Percentiles rank a stretch among this genome's conserved stretches.
phyloP scores from a whole-genome alignment of 2,113 vertebrate species.

The Empidonax alnorum region DNA sequence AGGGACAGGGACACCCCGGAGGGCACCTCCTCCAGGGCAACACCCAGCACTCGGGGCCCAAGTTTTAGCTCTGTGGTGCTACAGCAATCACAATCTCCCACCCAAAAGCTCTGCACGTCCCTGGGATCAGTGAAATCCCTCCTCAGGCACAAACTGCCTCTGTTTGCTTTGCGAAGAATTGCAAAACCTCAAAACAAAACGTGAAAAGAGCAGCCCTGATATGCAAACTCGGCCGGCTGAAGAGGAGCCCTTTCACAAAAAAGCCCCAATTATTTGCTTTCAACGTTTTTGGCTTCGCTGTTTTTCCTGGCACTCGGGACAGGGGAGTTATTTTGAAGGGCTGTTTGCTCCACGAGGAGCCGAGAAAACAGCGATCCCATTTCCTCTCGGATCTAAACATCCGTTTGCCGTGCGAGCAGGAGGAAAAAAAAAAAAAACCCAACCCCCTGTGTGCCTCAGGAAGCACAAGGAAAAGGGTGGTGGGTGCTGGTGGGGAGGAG shows the following conservation, averaged over 20 bases:
- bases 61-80: accelerated
- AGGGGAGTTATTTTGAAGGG: slow-evolving; percentile 44
- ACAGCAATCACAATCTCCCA: neutral
- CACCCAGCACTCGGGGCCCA: accelerated
- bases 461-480: neutral
- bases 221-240: neutral
- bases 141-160: accelerated
- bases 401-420: slow-evolving; percentile 15
- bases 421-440: neutral
- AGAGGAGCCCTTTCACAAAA: slow-evolving; percentile 6
- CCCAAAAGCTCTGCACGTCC: neutral
- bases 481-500: neutral
- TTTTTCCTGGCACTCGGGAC: slow-evolving; percentile 54
- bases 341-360: slow-evolving; percentile 56
- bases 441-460: neutral
- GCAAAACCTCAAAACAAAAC: slow-evolving; percentile 21
- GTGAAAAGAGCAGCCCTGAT: neutral
- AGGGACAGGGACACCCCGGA: neutral
- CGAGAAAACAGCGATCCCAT: slow-evolving; percentile 39
- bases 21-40: neutral
- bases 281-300: neutral
- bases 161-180: neutral
- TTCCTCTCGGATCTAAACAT: slow-evolving; percentile 71
- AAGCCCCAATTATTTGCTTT: slow-evolving; percentile 38
- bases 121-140: neutral